These are phyloP conservation scores for Halictus rubicundus DNA, from an alignment of 1,140 invertebrate species.

Conservation along the genomic window DNA sequence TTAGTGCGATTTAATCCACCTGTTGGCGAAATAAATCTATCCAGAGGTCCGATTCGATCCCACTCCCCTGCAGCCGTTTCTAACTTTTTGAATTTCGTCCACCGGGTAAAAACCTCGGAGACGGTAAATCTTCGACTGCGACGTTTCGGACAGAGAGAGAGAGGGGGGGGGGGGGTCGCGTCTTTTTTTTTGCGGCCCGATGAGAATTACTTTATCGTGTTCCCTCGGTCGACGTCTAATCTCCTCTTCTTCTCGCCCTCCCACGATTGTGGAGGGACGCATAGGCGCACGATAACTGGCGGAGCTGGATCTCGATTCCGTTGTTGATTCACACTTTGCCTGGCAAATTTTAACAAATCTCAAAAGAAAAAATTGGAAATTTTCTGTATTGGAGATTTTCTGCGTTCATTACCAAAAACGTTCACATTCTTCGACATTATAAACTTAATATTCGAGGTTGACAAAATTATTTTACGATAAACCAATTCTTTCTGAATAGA, in stretches of 20 bases:
- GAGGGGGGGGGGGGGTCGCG: background rate
- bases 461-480: too few relatives aligned
- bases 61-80: background rate
- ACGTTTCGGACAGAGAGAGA: slow-evolving; percentile 12
- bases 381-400: too few relatives aligned
- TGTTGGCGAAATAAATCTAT: slow-evolving; percentile 62
- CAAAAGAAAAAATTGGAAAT: too few relatives aligned
- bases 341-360: too few relatives aligned
- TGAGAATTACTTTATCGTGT: slow-evolving; percentile 34
- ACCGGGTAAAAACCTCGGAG: background rate
- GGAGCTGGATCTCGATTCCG: too few relatives aligned
- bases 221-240: slow-evolving; percentile 6
- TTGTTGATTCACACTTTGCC: too few relatives aligned
- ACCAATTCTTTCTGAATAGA: too few relatives aligned
- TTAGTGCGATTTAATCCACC: slow-evolving; percentile 57
- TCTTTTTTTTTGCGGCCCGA: background rate
- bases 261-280: too few relatives aligned
- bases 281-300: too few relatives aligned
- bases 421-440: too few relatives aligned
- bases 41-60: slow-evolving; percentile 42
- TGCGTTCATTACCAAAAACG: too few relatives aligned
- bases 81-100: slow-evolving; percentile 37
- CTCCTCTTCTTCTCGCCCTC: background rate
- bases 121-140: slow-evolving; percentile 30
- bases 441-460: too few relatives aligned